phyloP scores from a whole-genome alignment of 2,113 vertebrate genomes.

The Emydocephalus ijimae region DNA sequence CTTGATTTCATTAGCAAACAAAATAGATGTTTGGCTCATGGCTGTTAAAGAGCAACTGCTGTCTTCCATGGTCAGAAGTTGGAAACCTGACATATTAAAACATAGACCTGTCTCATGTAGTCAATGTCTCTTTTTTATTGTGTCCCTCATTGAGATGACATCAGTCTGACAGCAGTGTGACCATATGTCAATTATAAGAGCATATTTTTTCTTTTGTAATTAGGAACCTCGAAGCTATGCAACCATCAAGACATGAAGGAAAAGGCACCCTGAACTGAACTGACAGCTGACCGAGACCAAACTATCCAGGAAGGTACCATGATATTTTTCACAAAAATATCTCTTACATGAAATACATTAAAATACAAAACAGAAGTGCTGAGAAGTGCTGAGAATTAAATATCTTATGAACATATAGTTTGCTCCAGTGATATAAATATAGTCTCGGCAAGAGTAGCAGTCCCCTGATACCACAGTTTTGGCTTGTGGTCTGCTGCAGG shows the following conservation, averaged over 20 bases:
- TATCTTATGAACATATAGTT: not conserved
- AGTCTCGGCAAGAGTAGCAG: not conserved
- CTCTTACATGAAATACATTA: conserved; percentile 25
- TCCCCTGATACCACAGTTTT: not conserved
- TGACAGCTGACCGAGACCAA: conserved; percentile 48
- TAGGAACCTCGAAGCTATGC: conserved; percentile 36
- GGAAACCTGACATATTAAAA: conserved; percentile 6
- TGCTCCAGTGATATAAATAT: not conserved
- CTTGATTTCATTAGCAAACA: not conserved
- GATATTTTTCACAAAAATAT: not conserved
- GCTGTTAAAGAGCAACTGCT: conserved; percentile 13
- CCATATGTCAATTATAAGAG: conserved; percentile 37
- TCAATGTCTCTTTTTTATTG: conserved; percentile 29
- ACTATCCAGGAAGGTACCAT: conserved; percentile 25
- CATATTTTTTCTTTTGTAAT: conserved; percentile 19
- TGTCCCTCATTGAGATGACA: conserved; percentile 47
- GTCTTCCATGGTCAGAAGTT: not conserved
- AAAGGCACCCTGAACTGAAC: conserved; percentile 18
- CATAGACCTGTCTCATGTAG: conserved; percentile 22
- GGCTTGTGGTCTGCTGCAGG: not conserved
- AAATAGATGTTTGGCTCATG: not conserved
- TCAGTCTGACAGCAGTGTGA: conserved; percentile 34
- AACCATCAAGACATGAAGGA: conserved; percentile 13
- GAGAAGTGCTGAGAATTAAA: not conserved
- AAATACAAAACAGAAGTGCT: not conserved